phyloP scores from a whole-genome alignment of 2,888 invertebrate species.

The Drosophila koepferae region DNA sequence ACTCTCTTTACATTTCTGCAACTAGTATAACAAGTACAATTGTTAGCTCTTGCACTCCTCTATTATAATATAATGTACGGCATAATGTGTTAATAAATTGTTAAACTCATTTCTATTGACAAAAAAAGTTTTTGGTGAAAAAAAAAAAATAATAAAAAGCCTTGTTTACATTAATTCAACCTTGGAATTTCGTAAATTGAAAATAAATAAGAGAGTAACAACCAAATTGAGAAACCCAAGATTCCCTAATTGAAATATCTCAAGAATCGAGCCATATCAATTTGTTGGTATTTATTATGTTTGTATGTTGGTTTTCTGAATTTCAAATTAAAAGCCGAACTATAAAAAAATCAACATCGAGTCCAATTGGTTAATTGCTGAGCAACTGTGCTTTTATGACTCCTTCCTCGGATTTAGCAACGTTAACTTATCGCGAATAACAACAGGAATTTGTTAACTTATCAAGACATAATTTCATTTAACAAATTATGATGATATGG shows the following conservation, averaged over 20 bases:
- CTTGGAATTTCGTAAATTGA: conserved; percentile 40
- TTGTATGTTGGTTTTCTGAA: conserved; percentile 11
- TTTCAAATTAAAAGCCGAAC: conserved; percentile 1
- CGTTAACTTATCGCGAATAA: conserved; percentile 55
- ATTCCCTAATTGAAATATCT: conserved; percentile 26
- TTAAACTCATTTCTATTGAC: conserved; percentile 21
- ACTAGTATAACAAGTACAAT: background rate
- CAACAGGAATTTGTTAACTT: conserved; percentile 50
- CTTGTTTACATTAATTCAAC: conserved; percentile 51
- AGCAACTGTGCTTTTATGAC: conserved; percentile 42
- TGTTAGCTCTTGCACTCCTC: conserved; percentile 21
- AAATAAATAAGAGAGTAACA: background rate
- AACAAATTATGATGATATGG: conserved; percentile 52
- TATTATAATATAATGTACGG: conserved; percentile 4
- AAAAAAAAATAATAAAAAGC: background rate
- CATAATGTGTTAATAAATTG: conserved; percentile 47
- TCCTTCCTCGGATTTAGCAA: conserved; percentile 13
- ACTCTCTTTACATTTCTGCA: too few species aligned
- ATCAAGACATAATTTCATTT: conserved; percentile 60
- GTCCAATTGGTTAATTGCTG: conserved; percentile 29
- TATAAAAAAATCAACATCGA: conserved; percentile 15
- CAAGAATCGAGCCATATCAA: conserved; percentile 21
- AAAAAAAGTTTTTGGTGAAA: background rate
- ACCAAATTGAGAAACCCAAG: conserved; percentile 14
- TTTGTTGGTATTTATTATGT: conserved; percentile 10